These are phyloP conservation scores for Agapornis canus DNA, from an alignment of 2,797 vertebrate species.

Conservation along the genomic window DNA sequence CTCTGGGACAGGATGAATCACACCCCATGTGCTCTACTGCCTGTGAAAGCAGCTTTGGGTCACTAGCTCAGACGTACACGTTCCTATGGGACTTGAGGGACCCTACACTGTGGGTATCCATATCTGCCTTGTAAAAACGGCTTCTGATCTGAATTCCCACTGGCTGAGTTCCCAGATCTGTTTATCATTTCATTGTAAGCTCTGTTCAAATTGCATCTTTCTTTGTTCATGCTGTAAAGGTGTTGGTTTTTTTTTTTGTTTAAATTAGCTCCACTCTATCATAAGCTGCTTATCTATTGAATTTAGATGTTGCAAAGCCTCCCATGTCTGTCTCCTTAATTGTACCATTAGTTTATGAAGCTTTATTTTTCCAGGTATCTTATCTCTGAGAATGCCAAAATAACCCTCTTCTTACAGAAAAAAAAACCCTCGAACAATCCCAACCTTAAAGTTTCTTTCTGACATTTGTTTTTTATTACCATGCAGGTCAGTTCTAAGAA, in stretches of 20 bases:
- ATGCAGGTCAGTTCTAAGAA: background rate
- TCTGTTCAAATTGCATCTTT: background rate
- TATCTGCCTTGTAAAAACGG: background rate
- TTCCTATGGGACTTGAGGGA: background rate
- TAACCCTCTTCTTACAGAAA: background rate
- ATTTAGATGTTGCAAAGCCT: background rate
- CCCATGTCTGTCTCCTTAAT: background rate
- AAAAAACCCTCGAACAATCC: background rate
- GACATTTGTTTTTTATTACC: background rate
- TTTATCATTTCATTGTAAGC: background rate
- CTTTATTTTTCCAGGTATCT: background rate
- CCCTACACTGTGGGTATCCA: background rate
- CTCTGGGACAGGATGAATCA: background rate
- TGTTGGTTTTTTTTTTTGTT: background rate
- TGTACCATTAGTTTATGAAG: background rate
- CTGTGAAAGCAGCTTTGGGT: background rate
- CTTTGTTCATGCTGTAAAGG: background rate
- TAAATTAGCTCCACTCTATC: background rate
- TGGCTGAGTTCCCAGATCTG: background rate
- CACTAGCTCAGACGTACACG: accelerated
- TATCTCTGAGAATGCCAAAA: background rate
- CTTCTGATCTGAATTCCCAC: background rate
- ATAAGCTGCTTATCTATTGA: background rate
- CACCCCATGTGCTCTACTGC: accelerated
- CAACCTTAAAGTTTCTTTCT: background rate